Percentiles rank a stretch among this genome's conserved stretches.
These are phyloP conservation scores for Acipenser ruthenus DNA, from an alignment of 2,797 vertebrate genomes.

Conservation along the genomic window DNA sequence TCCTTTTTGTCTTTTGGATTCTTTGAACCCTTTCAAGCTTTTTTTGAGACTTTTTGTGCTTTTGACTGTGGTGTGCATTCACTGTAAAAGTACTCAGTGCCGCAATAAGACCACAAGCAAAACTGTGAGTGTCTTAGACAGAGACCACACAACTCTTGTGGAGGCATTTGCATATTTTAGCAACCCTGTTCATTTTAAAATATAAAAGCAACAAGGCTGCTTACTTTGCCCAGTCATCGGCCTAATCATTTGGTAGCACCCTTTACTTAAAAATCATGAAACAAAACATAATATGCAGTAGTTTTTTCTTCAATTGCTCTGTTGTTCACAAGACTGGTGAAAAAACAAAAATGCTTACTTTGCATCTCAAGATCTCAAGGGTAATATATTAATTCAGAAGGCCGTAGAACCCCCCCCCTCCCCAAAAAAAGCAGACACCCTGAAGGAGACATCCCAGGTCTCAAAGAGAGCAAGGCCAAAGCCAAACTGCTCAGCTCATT, in stretches of 20 bases:
- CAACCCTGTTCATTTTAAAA: slow-evolving; percentile 66
- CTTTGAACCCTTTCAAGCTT: slow-evolving; percentile 99
- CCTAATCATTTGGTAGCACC: slow-evolving; percentile 28
- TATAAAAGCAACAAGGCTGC: slow-evolving; percentile 54
- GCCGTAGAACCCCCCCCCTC: slow-evolving; percentile 62
- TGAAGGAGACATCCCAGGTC: slow-evolving; percentile 75
- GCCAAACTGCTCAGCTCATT: slow-evolving; percentile 99
- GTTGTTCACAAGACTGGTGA: neutral
- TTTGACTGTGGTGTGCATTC: slow-evolving; percentile 92
- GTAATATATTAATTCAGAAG: slow-evolving; percentile 86
- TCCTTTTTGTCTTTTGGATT: slow-evolving; percentile 97
- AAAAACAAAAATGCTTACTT: slow-evolving; percentile 54
- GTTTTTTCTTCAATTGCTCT: slow-evolving; percentile 22
- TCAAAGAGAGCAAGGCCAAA: slow-evolving; percentile 98
- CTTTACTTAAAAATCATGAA: neutral
- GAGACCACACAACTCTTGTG: slow-evolving; percentile 93
- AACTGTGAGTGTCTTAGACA: slow-evolving; percentile 94
- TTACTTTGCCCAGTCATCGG: slow-evolving; percentile 57
- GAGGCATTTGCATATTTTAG: slow-evolving; percentile 97
- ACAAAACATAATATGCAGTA: slow-evolving; percentile 13
- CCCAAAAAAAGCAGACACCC: slow-evolving; percentile 65
- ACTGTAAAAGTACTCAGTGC: slow-evolving; percentile 98
- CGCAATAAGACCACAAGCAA: slow-evolving; percentile 96
- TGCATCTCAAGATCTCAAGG: slow-evolving; percentile 56
- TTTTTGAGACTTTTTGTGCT: slow-evolving; percentile 94